Percentiles rank a stretch among this genome's conserved stretches.
Evolutionary conservation across 1,140 invertebrate species (phyloP).

Genomic region (Dysdera silvatica): DNA sequence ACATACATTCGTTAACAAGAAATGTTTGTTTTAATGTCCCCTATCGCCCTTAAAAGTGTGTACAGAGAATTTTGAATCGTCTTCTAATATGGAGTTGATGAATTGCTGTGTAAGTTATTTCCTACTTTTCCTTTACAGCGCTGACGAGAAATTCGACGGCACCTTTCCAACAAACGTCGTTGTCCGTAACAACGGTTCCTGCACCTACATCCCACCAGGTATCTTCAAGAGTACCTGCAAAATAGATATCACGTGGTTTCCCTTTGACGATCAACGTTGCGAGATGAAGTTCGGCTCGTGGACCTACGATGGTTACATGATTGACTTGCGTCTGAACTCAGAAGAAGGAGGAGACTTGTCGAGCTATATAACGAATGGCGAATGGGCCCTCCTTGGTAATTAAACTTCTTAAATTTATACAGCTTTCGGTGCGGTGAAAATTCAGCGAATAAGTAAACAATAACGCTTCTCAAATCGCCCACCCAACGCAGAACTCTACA

Average conservation of each 20-base stretch:
- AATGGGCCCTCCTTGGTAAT: slow-evolving; percentile 96
- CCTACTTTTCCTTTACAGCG: slow-evolving; percentile 57
- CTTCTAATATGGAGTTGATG: no score
- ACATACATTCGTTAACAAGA: no score
- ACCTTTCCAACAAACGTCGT: slow-evolving; percentile 97
- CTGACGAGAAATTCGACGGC: slow-evolving; percentile 95
- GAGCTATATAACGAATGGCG: slow-evolving; percentile 93
- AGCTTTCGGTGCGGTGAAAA: no score
- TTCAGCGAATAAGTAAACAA: no score
- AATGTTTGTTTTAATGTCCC: no score
- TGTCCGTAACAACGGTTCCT: slow-evolving; percentile 85
- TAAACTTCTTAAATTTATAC: no score
- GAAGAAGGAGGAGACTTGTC: slow-evolving; percentile 83
- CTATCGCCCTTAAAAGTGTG: no score
- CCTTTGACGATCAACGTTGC: slow-evolving; percentile 96
- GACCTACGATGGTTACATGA: slow-evolving; percentile 87
- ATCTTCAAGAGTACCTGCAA: slow-evolving; percentile 99
- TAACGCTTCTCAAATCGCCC: no score
- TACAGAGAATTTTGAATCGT: no score
- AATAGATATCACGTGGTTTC: slow-evolving; percentile 99
- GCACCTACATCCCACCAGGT: slow-evolving; percentile 92
- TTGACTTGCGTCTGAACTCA: slow-evolving; percentile 86
- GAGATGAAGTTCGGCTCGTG: slow-evolving; percentile 97
- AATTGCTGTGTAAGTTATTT: no score
- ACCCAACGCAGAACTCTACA: no score